These are phyloP conservation scores for Paraescarpia echinospica DNA, from an alignment of 1,140 invertebrate genomes.

Conservation along the genomic window DNA sequence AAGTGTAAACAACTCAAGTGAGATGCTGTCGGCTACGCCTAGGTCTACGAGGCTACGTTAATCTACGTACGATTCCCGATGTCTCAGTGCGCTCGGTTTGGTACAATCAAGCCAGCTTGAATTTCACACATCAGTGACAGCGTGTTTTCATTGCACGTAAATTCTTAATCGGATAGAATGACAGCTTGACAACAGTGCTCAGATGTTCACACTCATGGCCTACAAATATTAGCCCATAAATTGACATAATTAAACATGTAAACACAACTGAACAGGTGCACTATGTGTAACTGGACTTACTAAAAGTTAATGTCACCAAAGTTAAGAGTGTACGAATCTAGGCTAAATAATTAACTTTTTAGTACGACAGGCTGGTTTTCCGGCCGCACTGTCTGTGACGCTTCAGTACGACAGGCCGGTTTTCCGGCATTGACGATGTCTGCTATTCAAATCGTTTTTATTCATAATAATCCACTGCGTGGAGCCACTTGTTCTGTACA, in stretches of 20 bases:
- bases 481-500: no score
- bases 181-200: not conserved
- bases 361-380: no score
- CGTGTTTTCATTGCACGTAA: not conserved
- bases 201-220: not conserved
- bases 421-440: no score
- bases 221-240: not conserved
- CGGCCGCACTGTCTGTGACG: no score
- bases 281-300: not conserved
- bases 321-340: not conserved
- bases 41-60: not conserved
- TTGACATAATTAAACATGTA: not conserved
- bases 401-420: no score
- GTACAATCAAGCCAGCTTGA: not conserved
- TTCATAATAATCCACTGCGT: no score
- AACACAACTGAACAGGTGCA: not conserved
- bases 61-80: not conserved
- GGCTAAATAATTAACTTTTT: not conserved
- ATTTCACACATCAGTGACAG: not conserved
- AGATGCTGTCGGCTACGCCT: not conserved
- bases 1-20: not conserved
- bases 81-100: not conserved
- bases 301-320: not conserved
- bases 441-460: no score
- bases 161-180: not conserved